Base-by-base conservation (phyloP, 2,113 vertebrate genomes). In the Porphyrio hochstetteri region DNA sequence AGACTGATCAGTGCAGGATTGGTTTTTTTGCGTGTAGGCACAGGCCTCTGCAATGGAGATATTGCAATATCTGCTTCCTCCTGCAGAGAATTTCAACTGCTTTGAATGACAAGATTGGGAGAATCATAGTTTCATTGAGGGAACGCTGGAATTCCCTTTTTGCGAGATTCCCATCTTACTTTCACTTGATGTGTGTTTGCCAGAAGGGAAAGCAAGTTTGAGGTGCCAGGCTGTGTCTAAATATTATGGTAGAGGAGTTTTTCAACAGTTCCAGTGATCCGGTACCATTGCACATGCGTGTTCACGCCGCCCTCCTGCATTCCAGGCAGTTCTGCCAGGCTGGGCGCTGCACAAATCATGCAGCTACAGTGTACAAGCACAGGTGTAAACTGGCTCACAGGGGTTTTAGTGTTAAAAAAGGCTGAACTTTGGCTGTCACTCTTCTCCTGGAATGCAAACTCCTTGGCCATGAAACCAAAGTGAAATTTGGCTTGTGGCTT, bases 391-490 rank as follows among this genome's bases (percentile, higher is more conserved):
- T 16, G 59, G 56, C 50, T 38, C 61, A n/a, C 42, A 48, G 29
- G 36, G 56, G 56, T 83, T 92, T 78, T 93, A 24, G 40, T 92
- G 56, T 77, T 93, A 46, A 77, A 96, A 90, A 92, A 78, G 68
- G 42, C 64, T 86, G 69, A 67, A 42, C 93, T 68, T 56, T 81
- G 33, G 13, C 80, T 85, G 33, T 75, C 14, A 11, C 16, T 48
- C 2, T 86, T 93, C 53, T 90, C n/a, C 21, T 0, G 2, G 68
- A 86, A 71, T 70, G 24, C 79, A 78, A 38, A 38, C 72, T 63
- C 48, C 81, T 95, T 69, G 80, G 68, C 48, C 0, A 0, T 61
- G 61, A 77, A 91, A 71, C 31, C 70, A 5, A 67, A 74, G 53
- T 83, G 80, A 83, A 78, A 71, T 96, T 86, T 80, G 42, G 11